A percentile compares a stretch with the other conserved stretches of the same genome.
Conservation (phyloP, 2,797 vertebrate species). For the Intellagama lesueurii region DNA sequence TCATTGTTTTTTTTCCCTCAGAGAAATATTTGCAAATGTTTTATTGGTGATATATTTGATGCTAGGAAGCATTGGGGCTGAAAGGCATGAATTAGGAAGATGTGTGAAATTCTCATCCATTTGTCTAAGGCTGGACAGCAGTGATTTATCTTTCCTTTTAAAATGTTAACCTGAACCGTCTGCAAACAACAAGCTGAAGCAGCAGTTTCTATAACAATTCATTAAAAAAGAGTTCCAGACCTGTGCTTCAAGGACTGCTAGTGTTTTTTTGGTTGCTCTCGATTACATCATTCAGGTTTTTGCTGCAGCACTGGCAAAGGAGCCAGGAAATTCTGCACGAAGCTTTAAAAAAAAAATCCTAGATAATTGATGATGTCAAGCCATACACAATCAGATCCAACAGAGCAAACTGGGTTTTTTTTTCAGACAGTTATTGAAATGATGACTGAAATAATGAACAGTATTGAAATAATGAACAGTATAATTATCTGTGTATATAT, state of each 20-base stretch:
- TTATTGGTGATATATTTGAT: slow-evolving; percentile 33
- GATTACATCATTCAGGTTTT: slow-evolving; percentile 65
- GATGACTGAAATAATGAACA: neutral
- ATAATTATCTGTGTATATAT: neutral
- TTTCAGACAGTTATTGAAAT: neutral
- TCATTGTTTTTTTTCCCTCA: slow-evolving; percentile 4
- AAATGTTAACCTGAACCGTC: slow-evolving; percentile 61
- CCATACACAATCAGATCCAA: slow-evolving; percentile 34
- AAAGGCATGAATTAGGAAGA: slow-evolving; percentile 35
- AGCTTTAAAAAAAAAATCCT: neutral
- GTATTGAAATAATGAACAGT: neutral
- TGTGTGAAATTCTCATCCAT: neutral
- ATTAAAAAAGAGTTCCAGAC: slow-evolving; percentile 62
- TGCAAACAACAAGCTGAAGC: slow-evolving; percentile 65
- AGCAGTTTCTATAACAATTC: slow-evolving; percentile 65
- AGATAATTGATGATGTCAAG: slow-evolving; percentile 20
- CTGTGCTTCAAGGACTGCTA: slow-evolving; percentile 55
- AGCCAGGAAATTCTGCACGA: slow-evolving; percentile 28
- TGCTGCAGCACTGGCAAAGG: slow-evolving; percentile 60
- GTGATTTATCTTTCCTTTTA: slow-evolving; percentile 59
- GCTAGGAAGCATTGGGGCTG: slow-evolving; percentile 12
- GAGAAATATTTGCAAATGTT: slow-evolving; percentile 23
- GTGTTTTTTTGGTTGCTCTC: slow-evolving; percentile 57
- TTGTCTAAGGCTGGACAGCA: slow-evolving; percentile 42
- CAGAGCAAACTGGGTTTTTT: neutral